A percentile compares a stretch with the other conserved stretches of the same genome.
Evolutionary conservation across 92 coral and sea anemone species (phyloP).

Genomic region (Zoanthus gigantus): DNA sequence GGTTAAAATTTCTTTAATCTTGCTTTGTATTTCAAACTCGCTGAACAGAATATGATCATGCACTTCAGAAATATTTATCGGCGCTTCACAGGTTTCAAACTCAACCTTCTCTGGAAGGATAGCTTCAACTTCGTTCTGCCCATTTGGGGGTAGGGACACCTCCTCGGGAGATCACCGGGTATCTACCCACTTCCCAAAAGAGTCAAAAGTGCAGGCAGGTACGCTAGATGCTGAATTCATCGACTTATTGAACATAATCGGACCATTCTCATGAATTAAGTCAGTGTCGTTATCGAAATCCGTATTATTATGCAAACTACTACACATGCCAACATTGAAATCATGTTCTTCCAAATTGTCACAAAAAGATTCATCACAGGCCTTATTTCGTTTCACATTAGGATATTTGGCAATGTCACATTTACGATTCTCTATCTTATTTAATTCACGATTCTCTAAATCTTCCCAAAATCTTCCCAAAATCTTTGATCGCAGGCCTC

Average conservation of each 20-base stretch:
- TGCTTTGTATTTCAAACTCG: background rate
- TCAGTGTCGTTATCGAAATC: background rate
- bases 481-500: background rate
- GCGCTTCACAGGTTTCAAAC: background rate
- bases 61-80: background rate
- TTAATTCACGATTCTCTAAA: slow-evolving; percentile 1
- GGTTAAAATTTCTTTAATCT: background rate
- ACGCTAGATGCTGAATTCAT: background rate
- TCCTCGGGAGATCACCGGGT: background rate
- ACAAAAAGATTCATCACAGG: background rate
- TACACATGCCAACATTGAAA: background rate
- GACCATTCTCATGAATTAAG: background rate
- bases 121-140: background rate
- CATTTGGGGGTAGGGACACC: background rate
- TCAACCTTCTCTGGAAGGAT: background rate
- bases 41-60: slow-evolving; percentile 14
- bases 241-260: background rate
- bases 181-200: background rate
- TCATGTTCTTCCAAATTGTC: background rate
- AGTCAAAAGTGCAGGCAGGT: background rate
- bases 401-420: background rate
- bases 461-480: background rate
- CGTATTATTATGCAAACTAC: background rate
- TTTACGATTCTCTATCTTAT: background rate
- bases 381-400: background rate